A percentile compares a stretch with the other conserved stretches of the same genome.
Conservation (phyloP, 2,113 vertebrate genomes). For the Cochlearius cochlearius region DNA sequence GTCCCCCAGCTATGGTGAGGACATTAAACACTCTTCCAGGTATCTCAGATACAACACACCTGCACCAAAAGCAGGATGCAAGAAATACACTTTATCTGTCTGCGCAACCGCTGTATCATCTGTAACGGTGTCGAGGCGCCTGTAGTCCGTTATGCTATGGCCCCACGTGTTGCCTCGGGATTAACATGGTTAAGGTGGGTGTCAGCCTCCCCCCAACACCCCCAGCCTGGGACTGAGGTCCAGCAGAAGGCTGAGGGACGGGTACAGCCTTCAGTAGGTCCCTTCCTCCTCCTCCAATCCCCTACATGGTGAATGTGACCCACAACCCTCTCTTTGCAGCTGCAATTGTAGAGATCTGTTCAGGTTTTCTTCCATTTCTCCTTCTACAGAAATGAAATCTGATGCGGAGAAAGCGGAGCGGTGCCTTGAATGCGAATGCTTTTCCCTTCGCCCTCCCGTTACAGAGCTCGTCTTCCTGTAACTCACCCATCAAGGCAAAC, state of each 20-base stretch:
- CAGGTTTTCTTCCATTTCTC: neutral
- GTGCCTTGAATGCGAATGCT: neutral
- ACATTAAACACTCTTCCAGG: neutral
- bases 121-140: fast-evolving
- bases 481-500: neutral
- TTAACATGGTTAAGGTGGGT: neutral
- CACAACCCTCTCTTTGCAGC: neutral
- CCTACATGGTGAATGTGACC: neutral
- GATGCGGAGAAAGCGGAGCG: neutral
- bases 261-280: neutral
- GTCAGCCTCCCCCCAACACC: neutral
- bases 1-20: neutral
- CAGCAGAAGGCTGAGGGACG: neutral
- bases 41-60: neutral
- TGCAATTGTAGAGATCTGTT: neutral
- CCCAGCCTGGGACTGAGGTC: neutral
- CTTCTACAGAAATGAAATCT: neutral
- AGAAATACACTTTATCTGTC: fast-evolving
- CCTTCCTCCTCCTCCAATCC: neutral
- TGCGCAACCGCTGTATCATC: fast-evolving
- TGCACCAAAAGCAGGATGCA: neutral
- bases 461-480: neutral
- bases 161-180: neutral
- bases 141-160: neutral
- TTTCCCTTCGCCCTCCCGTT: neutral